Evolutionary conservation across 2,797 vertebrate species (phyloP), one percentile per base, ranked within the genome.

Genomic region (Hafferia zeledoni): DNA sequence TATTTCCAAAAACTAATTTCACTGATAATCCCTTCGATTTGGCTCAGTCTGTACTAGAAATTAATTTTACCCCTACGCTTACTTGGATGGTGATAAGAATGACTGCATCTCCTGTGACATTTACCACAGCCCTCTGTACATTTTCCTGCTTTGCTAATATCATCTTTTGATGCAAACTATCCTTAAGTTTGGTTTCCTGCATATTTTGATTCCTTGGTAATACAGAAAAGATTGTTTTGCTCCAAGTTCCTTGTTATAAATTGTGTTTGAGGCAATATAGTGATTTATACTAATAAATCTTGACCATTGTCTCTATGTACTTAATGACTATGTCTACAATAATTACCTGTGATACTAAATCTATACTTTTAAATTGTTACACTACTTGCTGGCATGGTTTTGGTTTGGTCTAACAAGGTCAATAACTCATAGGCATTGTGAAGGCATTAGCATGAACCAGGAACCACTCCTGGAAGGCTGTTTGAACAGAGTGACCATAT

Each of bases 301-400:
- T 90, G 47, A 85, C 65, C 23, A 31, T 78, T 83, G 39, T 83
- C 83, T 91, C 60, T 52, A 9, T 30, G n/a, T 46, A 68, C 72
- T 86, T 89, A 86, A 94, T 52, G 31, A 86, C 35, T 88, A 52
- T 70, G 43, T 76, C 76, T 79, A 33, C 53, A 90, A 22, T 81
- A 94, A 94, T 94, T 91, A 86, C 39, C 55, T 71, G 35, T 69
- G 81, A 67, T 89, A 93, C 37, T 87, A 90, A 96, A 92, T 90
- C 83, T 87, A 67, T 92, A 65, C 35, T 69, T 83, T 39, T 47
- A 57, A 94, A 83, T 88, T 86, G 43, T 68, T 93, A 82, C 74
- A 63, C 43, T 75, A 39, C n/a, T 61, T 75, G 11, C 25, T 83
- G 71, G 33, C 50, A 25, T 37, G 43, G 16, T 59, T 94, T 93